phyloP scores from a whole-genome alignment of 2,797 vertebrate species.

The Fratercula arctica region DNA sequence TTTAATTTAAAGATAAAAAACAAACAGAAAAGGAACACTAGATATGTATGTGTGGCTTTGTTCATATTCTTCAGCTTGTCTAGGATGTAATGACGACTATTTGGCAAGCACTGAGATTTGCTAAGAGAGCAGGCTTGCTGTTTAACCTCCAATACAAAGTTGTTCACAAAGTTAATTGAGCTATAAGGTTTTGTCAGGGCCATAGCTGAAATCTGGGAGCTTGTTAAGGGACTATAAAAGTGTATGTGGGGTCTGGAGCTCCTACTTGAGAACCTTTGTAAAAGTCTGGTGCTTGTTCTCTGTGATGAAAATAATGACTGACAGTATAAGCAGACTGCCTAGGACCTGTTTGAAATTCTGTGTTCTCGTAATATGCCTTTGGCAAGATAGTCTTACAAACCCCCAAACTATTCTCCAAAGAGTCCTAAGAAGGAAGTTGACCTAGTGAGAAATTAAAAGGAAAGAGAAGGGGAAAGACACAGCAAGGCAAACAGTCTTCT shows the following conservation, averaged over 20 bases:
- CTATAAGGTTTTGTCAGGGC: constrained; percentile 6
- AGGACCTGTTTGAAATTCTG: neutral
- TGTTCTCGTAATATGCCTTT: neutral
- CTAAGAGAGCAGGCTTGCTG: neutral
- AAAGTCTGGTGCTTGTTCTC: neutral
- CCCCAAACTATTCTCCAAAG: neutral
- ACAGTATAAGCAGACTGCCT: neutral
- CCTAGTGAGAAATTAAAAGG: neutral
- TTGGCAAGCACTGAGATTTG: neutral
- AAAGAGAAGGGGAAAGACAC: neutral
- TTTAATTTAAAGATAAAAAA: constrained; percentile 46
- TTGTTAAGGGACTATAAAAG: neutral
- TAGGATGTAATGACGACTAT: neutral
- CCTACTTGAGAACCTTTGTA: neutral
- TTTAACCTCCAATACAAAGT: constrained; percentile 5
- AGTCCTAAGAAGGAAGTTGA: neutral
- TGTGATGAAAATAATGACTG: neutral
- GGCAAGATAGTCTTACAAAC: neutral
- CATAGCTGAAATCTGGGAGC: neutral
- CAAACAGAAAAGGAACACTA: neutral
- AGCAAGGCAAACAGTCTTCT: neutral
- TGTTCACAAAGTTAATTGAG: neutral
- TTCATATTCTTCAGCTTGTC: neutral
- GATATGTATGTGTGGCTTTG: neutral
- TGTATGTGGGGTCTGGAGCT: neutral